Base-by-base conservation (phyloP, 2,113 vertebrate genomes). In the Crotophaga sulcirostris region DNA sequence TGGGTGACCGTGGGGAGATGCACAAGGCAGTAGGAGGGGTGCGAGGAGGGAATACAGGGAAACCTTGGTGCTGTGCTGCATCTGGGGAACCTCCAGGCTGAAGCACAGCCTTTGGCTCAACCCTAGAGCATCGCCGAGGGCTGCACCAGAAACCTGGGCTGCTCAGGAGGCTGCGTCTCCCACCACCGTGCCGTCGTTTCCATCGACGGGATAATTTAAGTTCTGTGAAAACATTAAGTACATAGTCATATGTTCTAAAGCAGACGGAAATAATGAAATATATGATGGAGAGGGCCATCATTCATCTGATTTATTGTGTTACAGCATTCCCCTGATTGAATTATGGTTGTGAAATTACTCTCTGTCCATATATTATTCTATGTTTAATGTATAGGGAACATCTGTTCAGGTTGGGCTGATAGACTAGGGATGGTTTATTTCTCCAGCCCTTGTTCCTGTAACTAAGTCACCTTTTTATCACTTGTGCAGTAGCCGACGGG, bases 101-200 rank as follows among this genome's bases (percentile, higher is more conserved):
- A 12, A 9, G 20, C 1, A 14, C 21, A 16, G n/a, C 16, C 49
- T 29, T 38, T 23, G 47, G n/a, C 49, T 45, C 7, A 33, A 6
- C 20, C 59, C 16, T 11, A 6, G 34, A 56, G 60, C 73, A 13
- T 13, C 60, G 1, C n/a, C 10, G 60, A 13, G 40, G 31, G 62
- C 47, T 25, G 16, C n/a, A 40, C 25, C 63, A 5, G 1, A 1
- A 2, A 3, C 16, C 3, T 0, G 2, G 33, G 68, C 33, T 54
- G 11, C 62, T 33, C 0, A 3, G 31, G 5, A 8, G 23, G 64
- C 33, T 10, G 1, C 1, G 12, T 2, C 33, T 8, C 36, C 3
- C 49, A 4, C 6, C 6, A 15, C n/a, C 17, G n/a, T 3, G 15
- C 47, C 44, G 15, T 29, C 26, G 0, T 16, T 17, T 6, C 31